Evolutionary conservation across 2,888 invertebrate genomes (phyloP), one percentile per base, ranked within the genome.

Genomic region (Chalcis sispes): DNA sequence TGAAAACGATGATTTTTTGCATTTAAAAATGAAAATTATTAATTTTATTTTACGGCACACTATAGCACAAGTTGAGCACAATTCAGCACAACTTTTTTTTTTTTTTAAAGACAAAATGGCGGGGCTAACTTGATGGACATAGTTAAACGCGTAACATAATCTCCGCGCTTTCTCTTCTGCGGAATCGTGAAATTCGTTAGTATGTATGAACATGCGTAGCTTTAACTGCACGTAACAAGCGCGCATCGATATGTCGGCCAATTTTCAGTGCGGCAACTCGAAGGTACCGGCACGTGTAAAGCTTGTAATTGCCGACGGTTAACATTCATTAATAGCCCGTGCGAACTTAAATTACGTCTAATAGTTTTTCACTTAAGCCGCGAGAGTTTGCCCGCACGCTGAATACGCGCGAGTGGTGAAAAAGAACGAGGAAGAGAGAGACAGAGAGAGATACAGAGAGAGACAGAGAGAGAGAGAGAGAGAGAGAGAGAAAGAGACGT

Each of bases 291-390:
- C n/a, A n/a, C 10, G 36, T 36, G 20, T 58, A 20, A 7, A 18
- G 1, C 42, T 52, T 67, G 61, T 66, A 71, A 75, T 66, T 66
- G 52, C 69, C n/a, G 20, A 50, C 18, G 64, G 65, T 59, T 71
- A 66, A 71, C 58, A 52, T 59, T 65, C 65, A 66, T 71, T 71
- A 66, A 71, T 75, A 42, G 59, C 15, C 32, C 27, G 40, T 0
- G 29, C 18, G 13, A 52, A 2, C 36, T 32, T 29, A 48, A 62
- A 75, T 62, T 69, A 48, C 40, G 20, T 23, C 69, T 48, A 27
- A 3, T 13, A 54, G 62, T 67, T 74, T n/a, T 74, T 69, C 74
- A 74, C 74, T 74, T 67, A 69, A 50, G 36, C 18, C 48, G 25
- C 29, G 50, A 32, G 23, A 32, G 1, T 29, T 4, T 27, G 36